Evolutionary conservation across 2,797 vertebrate genomes (phyloP).

Genomic region (Neopelma chrysocephalum): DNA sequence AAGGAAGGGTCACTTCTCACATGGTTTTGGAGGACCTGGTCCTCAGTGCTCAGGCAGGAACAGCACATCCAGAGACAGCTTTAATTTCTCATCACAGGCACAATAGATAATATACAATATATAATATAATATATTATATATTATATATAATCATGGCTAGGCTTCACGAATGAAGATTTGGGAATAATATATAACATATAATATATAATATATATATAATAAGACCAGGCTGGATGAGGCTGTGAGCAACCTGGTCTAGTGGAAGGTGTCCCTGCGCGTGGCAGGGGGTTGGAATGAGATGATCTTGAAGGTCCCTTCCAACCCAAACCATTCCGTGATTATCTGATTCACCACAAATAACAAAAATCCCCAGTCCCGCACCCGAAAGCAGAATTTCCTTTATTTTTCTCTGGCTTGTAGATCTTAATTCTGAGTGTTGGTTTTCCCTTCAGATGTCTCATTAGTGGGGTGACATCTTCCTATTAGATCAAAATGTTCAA

Average conservation of each 20-base stretch:
- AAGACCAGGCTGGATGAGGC: background rate
- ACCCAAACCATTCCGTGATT: background rate
- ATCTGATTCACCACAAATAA: background rate
- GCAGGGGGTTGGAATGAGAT: background rate
- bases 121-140: no score
- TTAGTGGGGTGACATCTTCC: constrained; percentile 12
- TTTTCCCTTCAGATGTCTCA: constrained; percentile 11
- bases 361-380: background rate
- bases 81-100: background rate
- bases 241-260: background rate
- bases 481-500: background rate
- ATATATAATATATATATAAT: no score
- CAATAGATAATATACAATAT: no score
- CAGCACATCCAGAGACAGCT: background rate
- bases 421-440: background rate
- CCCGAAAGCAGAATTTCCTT: background rate
- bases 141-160: no score
- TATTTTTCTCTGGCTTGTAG: background rate
- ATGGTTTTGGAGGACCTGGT: background rate
- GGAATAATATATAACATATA: no score
- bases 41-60: background rate
- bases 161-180: no score
- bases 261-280: background rate
- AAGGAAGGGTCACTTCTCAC: background rate
- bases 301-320: background rate